Percentiles rank a stretch among this genome's conserved stretches.
These are phyloP conservation scores for Nomada goodeniana DNA, from an alignment of 2,888 invertebrate genomes.

Conservation along the genomic window DNA sequence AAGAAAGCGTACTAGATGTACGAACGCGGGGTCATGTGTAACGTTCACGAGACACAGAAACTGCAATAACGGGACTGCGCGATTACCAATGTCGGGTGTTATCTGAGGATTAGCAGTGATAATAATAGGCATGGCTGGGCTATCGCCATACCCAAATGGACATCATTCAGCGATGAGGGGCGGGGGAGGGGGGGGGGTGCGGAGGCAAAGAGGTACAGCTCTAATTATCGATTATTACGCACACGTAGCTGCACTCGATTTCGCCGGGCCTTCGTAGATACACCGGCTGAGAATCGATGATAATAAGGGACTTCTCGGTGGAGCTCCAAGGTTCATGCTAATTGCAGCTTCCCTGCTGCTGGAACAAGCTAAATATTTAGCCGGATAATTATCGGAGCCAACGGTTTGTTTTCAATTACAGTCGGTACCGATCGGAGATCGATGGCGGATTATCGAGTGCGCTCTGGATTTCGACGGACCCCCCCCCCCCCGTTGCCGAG, in stretches of 20 bases:
- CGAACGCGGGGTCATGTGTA: constrained; percentile 18
- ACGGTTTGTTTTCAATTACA: constrained; percentile 39
- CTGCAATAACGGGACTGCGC: constrained; percentile 59
- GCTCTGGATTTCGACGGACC: background rate
- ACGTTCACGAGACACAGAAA: constrained; percentile 52
- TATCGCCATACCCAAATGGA: constrained; percentile 66
- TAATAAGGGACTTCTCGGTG: constrained; percentile 13
- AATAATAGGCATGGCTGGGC: constrained; percentile 61
- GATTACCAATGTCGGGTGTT: constrained; percentile 64
- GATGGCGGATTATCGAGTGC: background rate
- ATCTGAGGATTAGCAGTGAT: constrained; percentile 66
- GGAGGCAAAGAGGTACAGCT: constrained; percentile 31
- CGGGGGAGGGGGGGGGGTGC: no score
- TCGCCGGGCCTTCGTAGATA: constrained; percentile 44
- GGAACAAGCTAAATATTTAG: constrained; percentile 23
- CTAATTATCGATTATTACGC: constrained; percentile 69
- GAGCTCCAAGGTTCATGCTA: constrained; percentile 12
- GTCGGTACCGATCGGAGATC: constrained; percentile 10
- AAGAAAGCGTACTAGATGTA: constrained; percentile 3
- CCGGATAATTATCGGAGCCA: constrained; percentile 20
- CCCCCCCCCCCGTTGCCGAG: background rate
- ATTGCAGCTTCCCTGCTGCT: constrained; percentile 5
- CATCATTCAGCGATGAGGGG: constrained; percentile 53
- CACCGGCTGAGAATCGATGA: constrained; percentile 32
- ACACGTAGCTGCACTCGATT: constrained; percentile 52